phyloP scores from a whole-genome alignment of 2,797 vertebrate genomes.

The Rhinophrynus dorsalis region DNA sequence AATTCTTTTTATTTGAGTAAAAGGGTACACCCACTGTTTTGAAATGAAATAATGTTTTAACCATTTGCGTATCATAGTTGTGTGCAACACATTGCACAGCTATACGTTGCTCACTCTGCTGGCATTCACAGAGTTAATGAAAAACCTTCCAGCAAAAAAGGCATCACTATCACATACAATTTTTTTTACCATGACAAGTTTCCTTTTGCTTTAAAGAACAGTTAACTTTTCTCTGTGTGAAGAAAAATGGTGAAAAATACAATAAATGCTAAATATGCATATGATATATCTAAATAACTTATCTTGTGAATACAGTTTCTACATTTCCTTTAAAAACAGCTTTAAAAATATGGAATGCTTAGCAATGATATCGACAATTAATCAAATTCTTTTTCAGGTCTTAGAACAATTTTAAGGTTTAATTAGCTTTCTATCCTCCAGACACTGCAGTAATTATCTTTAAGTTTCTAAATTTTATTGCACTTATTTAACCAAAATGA shows the following conservation, averaged over 20 bases:
- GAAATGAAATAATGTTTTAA: too few relatives aligned
- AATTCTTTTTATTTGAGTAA: too few relatives aligned
- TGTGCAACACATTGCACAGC: too few relatives aligned
- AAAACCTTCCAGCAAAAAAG: too few relatives aligned
- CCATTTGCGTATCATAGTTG: too few relatives aligned
- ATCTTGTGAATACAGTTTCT: neutral
- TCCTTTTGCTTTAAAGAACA: too few relatives aligned
- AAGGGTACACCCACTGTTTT: too few relatives aligned
- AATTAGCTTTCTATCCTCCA: slow-evolving; percentile 2
- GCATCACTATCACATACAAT: too few relatives aligned
- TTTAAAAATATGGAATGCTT: neutral
- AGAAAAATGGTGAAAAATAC: neutral
- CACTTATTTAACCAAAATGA: neutral
- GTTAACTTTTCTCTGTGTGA: too few relatives aligned
- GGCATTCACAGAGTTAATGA: too few relatives aligned
- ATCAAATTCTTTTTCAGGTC: neutral
- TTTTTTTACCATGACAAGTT: too few relatives aligned
- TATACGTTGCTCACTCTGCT: too few relatives aligned
- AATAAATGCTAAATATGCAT: neutral
- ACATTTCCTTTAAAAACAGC: neutral
- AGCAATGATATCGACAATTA: neutral
- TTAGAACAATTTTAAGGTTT: neutral
- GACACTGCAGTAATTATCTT: slow-evolving; percentile 1
- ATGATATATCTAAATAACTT: neutral
- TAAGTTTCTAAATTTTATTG: neutral